Evolutionary conservation across 1,140 invertebrate genomes (phyloP), one percentile per base, ranked within the genome.

Genomic region (Cataglyphis hispanica): DNA sequence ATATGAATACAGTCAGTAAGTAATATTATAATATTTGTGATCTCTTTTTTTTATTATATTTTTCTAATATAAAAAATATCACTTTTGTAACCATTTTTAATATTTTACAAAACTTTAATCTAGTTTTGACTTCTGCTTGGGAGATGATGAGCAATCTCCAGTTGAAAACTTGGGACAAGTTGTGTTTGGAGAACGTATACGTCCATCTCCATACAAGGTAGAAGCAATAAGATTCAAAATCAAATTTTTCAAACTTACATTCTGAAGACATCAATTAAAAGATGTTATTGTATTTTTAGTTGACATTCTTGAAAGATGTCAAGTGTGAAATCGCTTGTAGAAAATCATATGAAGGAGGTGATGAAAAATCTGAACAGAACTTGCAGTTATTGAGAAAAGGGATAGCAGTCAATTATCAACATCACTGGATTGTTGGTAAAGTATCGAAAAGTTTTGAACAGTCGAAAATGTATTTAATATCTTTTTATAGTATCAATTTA

Each of bases 121-220:
- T 86, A 94, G 94, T 91, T 99, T 99, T 95, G 99, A 99, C 94
- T 99, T 99, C 92, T 99, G 99, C 95, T 56, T 91, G 53, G 92
- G 95, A 4, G 96, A 97, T 91, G 96, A 98, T 89, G 96, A 96
- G 60, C 96, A 97, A 87, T 97, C 98, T n/a, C 98, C 99, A 7
- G 98, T 98, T 6, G 99, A 99, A 95, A 99, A 99, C 94, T 96
- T 99, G 56, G 99, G 99, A 1, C 99, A 99, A 96, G 98, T 99
- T 72, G 98, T 99, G 0, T 99, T 99, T 96, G 99, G 99, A 60
- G 99, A 99, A 95, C 96, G 99, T 91, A 99, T 99, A 91, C 95
- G 98, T 69, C 97, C 98, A 4, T 99, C 99, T 70, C 97, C 97
- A 2, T 99, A 99, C 90, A 97, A 97, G 93, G 97, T 97, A 88